Percentiles rank a stretch among this genome's conserved stretches.
These are phyloP conservation scores for Agonopterix alstromeriana DNA, from an alignment of 2,888 invertebrate species.

Conservation along the genomic window DNA sequence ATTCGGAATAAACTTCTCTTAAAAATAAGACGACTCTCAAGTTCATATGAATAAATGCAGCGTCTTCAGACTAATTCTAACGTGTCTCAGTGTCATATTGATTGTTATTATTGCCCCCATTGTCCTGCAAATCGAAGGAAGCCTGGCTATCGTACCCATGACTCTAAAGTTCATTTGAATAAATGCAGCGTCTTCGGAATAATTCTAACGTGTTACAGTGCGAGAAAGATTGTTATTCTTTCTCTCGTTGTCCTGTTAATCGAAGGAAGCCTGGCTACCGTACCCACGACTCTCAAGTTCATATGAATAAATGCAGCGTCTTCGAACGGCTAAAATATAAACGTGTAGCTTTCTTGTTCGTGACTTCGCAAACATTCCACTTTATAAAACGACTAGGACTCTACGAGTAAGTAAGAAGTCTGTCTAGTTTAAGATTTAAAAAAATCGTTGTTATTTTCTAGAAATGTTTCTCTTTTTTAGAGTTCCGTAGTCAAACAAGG, in stretches of 20 bases:
- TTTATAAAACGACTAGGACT: not conserved
- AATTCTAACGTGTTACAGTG: no score
- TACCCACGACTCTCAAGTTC: conserved; percentile 6
- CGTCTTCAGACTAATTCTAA: not conserved
- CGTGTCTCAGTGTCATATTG: no score
- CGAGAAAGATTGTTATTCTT: no score
- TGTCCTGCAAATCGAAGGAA: no score
- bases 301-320: conserved; percentile 16
- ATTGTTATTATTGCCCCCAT: no score
- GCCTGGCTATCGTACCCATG: conserved; percentile 1
- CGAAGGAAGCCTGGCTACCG: conserved; percentile 1
- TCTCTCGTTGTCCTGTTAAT: no score
- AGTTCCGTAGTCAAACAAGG: no score
- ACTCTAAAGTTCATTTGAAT: conserved; percentile 14
- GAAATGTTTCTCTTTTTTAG: no score
- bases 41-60: no score
- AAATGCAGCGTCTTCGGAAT: conserved; percentile 9
- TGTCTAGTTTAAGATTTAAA: not conserved
- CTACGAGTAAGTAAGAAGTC: not conserved
- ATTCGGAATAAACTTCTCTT: no score
- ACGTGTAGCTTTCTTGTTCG: conserved; percentile 1
- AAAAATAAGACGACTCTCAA: no score
- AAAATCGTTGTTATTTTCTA: not conserved
- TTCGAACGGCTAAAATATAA: conserved; percentile 4
- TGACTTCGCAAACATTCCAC: not conserved